Conservation (phyloP, 2,113 vertebrate species). For the Bothrops jararaca region DNA sequence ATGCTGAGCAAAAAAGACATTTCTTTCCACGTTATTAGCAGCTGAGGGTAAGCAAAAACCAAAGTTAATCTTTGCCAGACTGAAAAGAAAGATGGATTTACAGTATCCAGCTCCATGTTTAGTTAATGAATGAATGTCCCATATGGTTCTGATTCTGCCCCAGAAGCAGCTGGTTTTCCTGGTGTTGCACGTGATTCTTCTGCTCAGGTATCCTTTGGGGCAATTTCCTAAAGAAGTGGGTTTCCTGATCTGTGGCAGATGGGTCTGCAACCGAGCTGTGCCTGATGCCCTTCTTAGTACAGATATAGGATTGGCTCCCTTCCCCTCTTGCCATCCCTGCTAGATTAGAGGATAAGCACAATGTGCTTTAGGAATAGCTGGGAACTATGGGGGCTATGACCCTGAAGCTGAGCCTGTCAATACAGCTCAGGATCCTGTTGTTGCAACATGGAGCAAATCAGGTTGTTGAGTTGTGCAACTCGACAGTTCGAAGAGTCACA, state of each 20-base stretch:
- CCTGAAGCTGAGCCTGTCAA: neutral
- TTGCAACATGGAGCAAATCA: neutral
- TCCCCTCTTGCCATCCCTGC: neutral
- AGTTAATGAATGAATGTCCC: neutral
- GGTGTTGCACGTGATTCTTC: neutral
- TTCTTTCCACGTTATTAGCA: neutral
- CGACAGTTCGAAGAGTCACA: too few species aligned
- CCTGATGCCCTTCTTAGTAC: neutral
- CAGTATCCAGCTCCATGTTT: neutral
- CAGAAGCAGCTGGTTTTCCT: neutral
- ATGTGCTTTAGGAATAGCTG: neutral
- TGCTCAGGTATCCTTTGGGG: neutral
- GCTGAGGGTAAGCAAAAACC: neutral
- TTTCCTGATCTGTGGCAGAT: neutral
- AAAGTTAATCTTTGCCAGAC: neutral
- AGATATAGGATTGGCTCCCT: neutral
- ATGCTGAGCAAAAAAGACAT: neutral
- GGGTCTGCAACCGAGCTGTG: neutral
- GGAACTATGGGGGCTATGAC: too few species aligned
- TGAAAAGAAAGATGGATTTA: rapidly evolving
- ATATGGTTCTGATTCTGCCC: neutral
- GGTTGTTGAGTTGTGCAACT: neutral
- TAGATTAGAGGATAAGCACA: neutral
- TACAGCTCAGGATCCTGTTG: neutral
- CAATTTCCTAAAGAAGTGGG: neutral